These are phyloP conservation scores for Actinemys pallida DNA, from an alignment of 2,113 vertebrate genomes.

Conservation along the genomic window DNA sequence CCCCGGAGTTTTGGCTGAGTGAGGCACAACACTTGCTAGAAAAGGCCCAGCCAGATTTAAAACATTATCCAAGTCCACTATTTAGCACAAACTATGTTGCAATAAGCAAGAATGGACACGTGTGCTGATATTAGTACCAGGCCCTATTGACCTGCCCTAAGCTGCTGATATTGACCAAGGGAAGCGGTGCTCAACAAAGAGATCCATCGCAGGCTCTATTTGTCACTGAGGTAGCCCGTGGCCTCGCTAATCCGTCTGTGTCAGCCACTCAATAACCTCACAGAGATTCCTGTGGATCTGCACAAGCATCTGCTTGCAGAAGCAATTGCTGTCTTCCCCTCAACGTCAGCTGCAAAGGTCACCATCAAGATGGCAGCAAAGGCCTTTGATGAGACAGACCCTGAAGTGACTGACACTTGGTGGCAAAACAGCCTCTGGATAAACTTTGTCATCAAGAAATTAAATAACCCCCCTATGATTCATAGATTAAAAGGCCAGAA, in stretches of 20 bases:
- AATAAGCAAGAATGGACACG: conserved; percentile 33
- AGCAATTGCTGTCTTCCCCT: background rate
- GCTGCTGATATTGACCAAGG: conserved; percentile 67
- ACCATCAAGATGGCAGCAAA: background rate
- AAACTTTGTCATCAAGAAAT: background rate
- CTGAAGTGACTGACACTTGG: background rate
- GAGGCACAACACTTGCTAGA: conserved; percentile 43
- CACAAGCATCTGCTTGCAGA: conserved; percentile 26
- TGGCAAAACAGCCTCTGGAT: background rate
- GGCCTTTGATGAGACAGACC: background rate
- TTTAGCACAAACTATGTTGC: conserved; percentile 63
- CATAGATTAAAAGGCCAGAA: background rate
- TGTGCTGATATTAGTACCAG: conserved; percentile 25
- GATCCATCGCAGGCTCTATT: conserved; percentile 54
- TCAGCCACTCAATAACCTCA: conserved; percentile 47
- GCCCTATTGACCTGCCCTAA: conserved; percentile 59
- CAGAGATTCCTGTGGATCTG: conserved; percentile 37
- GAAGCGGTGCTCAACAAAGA: conserved; percentile 55
- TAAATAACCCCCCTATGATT: background rate
- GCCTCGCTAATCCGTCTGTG: conserved; percentile 49
- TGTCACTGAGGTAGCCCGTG: conserved; percentile 51
- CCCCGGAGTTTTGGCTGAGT: conserved; percentile 26
- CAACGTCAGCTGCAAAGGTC: background rate
- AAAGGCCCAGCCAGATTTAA: conserved; percentile 54
- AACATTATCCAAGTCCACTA: conserved; percentile 31